Evolutionary conservation across 2,797 vertebrate genomes (phyloP), one percentile per base, ranked within the genome.

Genomic region (Euphonia xanthogaster): DNA sequence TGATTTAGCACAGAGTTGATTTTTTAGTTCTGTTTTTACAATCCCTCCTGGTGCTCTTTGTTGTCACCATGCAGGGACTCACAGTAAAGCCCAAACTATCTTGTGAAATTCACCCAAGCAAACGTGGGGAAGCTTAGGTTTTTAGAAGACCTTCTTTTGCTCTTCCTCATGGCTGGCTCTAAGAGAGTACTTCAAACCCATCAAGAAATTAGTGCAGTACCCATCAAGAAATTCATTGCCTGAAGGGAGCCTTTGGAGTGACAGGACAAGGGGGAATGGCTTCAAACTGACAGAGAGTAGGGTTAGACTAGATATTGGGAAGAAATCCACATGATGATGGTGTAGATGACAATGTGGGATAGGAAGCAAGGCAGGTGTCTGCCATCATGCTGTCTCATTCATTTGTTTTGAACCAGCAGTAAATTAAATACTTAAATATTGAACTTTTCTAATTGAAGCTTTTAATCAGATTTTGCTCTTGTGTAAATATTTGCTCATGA

Each of bases 371-470:
- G 44, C 31, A 70, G 48, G 22, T 68, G 13, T 57, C 25, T 89
- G 73, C 51, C 8, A 12, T 65, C 54, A 10, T 0, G 1, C 33
- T 28, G 7, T 76, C 72, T 80, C 60, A 35, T 67, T 76, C 2
- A 11, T 82, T 93, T 65, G 24, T 90, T 89, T 66, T 62, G 55
- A 76, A 67, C 35, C 35, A 76, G n/a, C 28, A 48, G 37, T 48
- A 80, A 86, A 71, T 74, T 16, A 60, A 94, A 67, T 76, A 86
- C 35, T 74, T 74, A 60, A 95, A 67, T 82, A 88, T 74, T 83
- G 71, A n/a, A 27, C 27, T 42, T 93, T 78, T 88, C 78, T 79
- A 76, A 86, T 31, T 63, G 72, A 83, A 86, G 35, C 48, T 77
- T 82, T 87, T 77, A 70, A 57, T 80, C 72, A 63, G 57, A 61